These are phyloP conservation scores for Neelides sp. DNA, from an alignment of 1,140 invertebrate species.

Conservation along the genomic window DNA sequence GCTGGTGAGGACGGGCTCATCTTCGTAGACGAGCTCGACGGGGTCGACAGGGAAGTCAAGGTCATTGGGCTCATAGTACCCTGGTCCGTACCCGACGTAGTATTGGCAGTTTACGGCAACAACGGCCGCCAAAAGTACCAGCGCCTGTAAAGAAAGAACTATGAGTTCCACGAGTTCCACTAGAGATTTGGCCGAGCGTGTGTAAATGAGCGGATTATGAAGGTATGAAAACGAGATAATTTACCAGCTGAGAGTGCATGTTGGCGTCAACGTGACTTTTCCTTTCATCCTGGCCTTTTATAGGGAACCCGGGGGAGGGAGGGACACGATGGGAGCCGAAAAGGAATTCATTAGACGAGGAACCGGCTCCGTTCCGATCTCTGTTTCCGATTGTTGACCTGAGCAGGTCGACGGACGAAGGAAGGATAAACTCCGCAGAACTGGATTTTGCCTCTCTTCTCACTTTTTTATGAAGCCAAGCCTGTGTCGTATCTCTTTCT, in stretches of 20 bases:
- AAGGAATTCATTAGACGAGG: too few relatives aligned
- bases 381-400: too few relatives aligned
- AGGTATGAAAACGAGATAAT: slow-evolving; percentile 4
- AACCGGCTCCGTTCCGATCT: too few relatives aligned
- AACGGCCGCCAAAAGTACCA: slow-evolving; percentile 26
- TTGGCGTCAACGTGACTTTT: slow-evolving; percentile 23
- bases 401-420: too few relatives aligned
- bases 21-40: slow-evolving; percentile 1
- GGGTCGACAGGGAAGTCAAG: slow-evolving; percentile 9
- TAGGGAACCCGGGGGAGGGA: slow-evolving; percentile 13
- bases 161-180: slow-evolving; percentile 9
- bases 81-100: slow-evolving; percentile 18
- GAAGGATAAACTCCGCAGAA: too few relatives aligned
- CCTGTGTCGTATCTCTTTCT: too few relatives aligned
- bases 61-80: slow-evolving; percentile 3
- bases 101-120: slow-evolving; percentile 17
- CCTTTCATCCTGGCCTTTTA: slow-evolving; percentile 26
- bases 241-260: neutral
- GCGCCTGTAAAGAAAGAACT: slow-evolving; percentile 9
- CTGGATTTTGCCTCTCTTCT: too few relatives aligned
- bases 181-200: slow-evolving; percentile 3
- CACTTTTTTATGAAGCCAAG: too few relatives aligned
- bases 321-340: neutral
- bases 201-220: slow-evolving; percentile 5
- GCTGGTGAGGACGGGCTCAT: slow-evolving; percentile 1